Evolutionary conservation across 2,888 invertebrate species (phyloP).

Genomic region (Timema cristinae): DNA sequence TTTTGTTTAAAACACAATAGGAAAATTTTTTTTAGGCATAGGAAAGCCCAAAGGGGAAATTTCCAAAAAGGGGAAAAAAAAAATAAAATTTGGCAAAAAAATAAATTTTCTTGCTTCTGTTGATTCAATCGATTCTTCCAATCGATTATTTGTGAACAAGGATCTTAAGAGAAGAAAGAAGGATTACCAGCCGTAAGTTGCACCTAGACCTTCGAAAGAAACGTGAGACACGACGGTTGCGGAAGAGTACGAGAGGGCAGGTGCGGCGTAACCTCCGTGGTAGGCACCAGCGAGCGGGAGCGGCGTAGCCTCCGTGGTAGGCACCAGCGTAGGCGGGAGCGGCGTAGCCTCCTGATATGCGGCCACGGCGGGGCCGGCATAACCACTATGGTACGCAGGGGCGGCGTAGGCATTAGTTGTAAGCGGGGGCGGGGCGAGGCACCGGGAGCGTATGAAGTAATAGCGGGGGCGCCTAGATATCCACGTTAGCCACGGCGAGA

Average conservation of each 20-base stretch:
- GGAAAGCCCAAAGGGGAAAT: too few relatives aligned
- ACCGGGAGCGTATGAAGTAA: constrained; percentile 42
- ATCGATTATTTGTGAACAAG: not conserved
- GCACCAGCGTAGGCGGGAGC: constrained; percentile 45
- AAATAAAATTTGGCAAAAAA: too few relatives aligned
- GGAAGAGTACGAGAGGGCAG: constrained; percentile 24
- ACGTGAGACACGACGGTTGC: constrained; percentile 11
- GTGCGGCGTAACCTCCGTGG: constrained; percentile 36
- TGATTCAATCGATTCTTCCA: too few relatives aligned
- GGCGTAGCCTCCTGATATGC: too few relatives aligned
- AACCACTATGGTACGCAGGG: too few relatives aligned
- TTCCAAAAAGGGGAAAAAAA: too few relatives aligned
- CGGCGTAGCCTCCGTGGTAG: constrained; percentile 29
- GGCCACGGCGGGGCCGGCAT: too few relatives aligned
- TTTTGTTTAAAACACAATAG: too few relatives aligned
- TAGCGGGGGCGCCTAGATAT: constrained; percentile 27
- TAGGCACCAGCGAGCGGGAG: constrained; percentile 26
- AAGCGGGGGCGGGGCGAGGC: constrained; percentile 43
- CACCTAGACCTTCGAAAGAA: not conserved
- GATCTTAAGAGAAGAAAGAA: not conserved
- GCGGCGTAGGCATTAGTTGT: constrained; percentile 17
- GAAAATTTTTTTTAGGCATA: too few relatives aligned
- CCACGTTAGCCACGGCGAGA: constrained; percentile 37
- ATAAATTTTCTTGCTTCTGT: too few relatives aligned
- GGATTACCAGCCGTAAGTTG: constrained; percentile 2